Evolutionary conservation across 2,797 vertebrate species (phyloP).

Genomic region (Dermochelys coriacea): DNA sequence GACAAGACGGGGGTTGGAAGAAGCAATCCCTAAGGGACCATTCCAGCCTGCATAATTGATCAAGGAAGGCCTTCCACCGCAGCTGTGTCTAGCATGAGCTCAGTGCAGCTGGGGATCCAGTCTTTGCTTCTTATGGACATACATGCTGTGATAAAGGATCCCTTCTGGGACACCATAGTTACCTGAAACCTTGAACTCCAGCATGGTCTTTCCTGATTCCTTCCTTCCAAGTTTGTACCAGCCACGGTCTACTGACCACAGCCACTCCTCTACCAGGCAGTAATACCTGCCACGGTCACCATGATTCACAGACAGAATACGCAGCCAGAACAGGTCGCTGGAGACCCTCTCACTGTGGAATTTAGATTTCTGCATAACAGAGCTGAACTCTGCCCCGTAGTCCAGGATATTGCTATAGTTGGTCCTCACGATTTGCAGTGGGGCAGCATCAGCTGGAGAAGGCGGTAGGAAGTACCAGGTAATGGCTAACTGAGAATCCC

Average conservation of each 20-base stretch:
- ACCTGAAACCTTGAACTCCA: constrained; percentile 82
- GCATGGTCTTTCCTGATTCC: constrained; percentile 77
- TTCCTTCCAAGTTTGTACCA: constrained; percentile 81
- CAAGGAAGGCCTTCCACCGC: not conserved
- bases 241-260: constrained; percentile 60
- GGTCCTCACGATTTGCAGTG: constrained; percentile 69
- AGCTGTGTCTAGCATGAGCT: not conserved
- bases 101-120: not conserved
- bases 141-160: not conserved
- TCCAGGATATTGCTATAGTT: constrained; percentile 70
- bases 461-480: constrained; percentile 81
- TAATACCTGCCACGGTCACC: constrained; percentile 82
- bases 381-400: constrained; percentile 56
- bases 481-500: constrained; percentile 77
- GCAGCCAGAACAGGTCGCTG: constrained; percentile 78
- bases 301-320: constrained; percentile 72
- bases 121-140: not conserved
- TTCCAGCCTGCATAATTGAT: not conserved
- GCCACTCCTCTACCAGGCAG: constrained; percentile 87
- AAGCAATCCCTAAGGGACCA: not conserved
- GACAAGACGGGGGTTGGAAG: not conserved
- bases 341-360: constrained; percentile 75
- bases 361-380: constrained; percentile 47
- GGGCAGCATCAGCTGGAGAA: not conserved
- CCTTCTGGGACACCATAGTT: constrained; percentile 31